A percentile compares a stretch with the other conserved stretches of the same genome.
These are phyloP conservation scores for Parambassis ranga DNA, from an alignment of 2,797 vertebrate genomes.

Conservation along the genomic window DNA sequence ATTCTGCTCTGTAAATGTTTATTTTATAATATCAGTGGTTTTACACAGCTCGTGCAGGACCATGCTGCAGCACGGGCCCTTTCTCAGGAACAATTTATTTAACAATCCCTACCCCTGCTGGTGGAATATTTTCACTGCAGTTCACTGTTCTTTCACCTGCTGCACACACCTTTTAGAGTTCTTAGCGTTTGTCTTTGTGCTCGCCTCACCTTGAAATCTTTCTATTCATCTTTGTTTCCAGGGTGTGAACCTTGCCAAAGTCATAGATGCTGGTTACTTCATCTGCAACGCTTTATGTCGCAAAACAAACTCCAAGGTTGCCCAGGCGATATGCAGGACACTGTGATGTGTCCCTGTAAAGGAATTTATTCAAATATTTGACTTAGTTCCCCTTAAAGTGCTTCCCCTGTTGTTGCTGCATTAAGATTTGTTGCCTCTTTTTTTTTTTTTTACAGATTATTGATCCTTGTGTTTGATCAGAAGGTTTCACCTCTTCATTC, in stretches of 20 bases:
- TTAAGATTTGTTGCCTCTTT: slow-evolving; percentile 21
- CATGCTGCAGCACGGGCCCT: background rate
- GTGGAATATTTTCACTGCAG: slow-evolving; percentile 44
- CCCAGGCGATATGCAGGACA: slow-evolving; percentile 78
- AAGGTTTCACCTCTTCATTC: too few relatives aligned
- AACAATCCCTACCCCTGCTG: slow-evolving; percentile 80
- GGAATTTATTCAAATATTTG: background rate
- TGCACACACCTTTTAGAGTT: too few relatives aligned
- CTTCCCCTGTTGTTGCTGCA: slow-evolving; percentile 43
- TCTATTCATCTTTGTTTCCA: slow-evolving; percentile 47
- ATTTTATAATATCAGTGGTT: slow-evolving; percentile 58
- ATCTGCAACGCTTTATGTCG: slow-evolving; percentile 88
- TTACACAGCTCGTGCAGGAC: slow-evolving; percentile 38
- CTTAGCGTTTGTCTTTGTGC: background rate
- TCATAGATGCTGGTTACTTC: slow-evolving; percentile 89
- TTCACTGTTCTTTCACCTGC: slow-evolving; percentile 1
- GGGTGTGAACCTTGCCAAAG: slow-evolving; percentile 89
- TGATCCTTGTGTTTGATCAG: background rate
- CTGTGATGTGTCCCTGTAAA: slow-evolving; percentile 31
- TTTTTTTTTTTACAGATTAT: background rate
- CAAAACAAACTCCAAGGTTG: slow-evolving; percentile 91
- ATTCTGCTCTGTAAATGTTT: slow-evolving; percentile 44
- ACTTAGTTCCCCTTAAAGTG: slow-evolving; percentile 21
- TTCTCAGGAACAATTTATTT: slow-evolving; percentile 62
- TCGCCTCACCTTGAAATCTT: background rate